Percentiles rank a stretch among this genome's conserved stretches.
Conservation (phyloP, 2,888 invertebrate species). For the Apodemia mormo region DNA sequence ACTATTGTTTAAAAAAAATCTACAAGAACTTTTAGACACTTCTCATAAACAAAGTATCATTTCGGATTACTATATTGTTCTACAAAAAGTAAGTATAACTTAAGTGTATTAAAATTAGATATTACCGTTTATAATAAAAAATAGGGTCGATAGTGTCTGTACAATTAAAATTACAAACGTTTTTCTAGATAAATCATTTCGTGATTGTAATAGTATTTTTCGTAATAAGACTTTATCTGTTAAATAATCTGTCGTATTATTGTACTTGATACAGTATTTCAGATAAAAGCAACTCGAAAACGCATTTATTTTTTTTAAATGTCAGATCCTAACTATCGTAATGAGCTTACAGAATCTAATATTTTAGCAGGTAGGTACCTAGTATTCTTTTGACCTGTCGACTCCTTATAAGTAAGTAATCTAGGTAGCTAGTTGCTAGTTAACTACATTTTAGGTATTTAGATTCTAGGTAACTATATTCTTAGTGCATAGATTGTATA, state of each 20-base stretch:
- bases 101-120: constrained; percentile 23
- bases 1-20: too few relatives aligned
- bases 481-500: too few relatives aligned
- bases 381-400: constrained; percentile 18
- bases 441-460: constrained; percentile 13
- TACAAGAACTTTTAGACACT: too few relatives aligned
- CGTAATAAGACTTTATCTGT: constrained; percentile 21
- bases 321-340: constrained; percentile 8
- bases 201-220: constrained; percentile 5
- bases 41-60: background rate
- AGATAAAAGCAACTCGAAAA: constrained; percentile 20
- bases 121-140: constrained; percentile 22
- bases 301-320: constrained; percentile 10
- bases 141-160: constrained; percentile 15
- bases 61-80: background rate
- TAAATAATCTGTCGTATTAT: constrained; percentile 34
- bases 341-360: constrained; percentile 16
- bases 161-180: constrained; percentile 23
- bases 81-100: constrained; percentile 21
- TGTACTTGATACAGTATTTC: constrained; percentile 6
- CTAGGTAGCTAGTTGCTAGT: constrained; percentile 16
- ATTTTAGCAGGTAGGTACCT: constrained; percentile 18
- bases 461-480: background rate
- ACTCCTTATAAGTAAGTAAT: constrained; percentile 19
- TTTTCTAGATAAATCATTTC: constrained; percentile 18